Percentiles rank a stretch among this genome's conserved stretches.
phyloP scores from a whole-genome alignment of 2,888 invertebrate genomes.

The Tanaodytes sp. region DNA sequence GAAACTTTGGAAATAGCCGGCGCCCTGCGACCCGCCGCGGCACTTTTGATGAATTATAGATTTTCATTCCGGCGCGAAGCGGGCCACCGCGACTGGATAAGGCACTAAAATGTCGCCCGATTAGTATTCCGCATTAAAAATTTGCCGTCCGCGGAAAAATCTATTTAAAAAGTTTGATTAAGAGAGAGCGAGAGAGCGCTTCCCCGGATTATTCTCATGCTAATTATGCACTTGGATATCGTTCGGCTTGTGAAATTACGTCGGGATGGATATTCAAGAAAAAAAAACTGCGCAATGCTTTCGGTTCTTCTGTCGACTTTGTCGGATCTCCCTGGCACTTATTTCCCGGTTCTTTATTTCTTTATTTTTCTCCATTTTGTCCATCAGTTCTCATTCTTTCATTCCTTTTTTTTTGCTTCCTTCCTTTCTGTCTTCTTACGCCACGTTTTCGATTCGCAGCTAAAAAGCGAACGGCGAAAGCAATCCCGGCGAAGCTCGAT shows the following conservation, averaged over 20 bases:
- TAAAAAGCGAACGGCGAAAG: slow-evolving; percentile 46
- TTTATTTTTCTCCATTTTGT: slow-evolving; percentile 24
- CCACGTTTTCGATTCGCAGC: background rate
- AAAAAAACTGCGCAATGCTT: slow-evolving; percentile 45
- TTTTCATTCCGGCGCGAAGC: slow-evolving; percentile 42
- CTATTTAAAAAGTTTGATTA: slow-evolving; percentile 73
- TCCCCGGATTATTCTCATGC: slow-evolving; percentile 70
- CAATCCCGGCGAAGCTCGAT: slow-evolving; percentile 51
- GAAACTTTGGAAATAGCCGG: slow-evolving; percentile 41
- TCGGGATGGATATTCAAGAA: slow-evolving; percentile 59
- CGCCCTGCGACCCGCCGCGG: slow-evolving; percentile 13
- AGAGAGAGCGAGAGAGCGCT: slow-evolving; percentile 61
- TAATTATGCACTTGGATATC: slow-evolving; percentile 67
- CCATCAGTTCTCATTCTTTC: slow-evolving; percentile 2
- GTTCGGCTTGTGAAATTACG: slow-evolving; percentile 63
- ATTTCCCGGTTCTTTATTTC: background rate
- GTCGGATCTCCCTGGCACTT: background rate
- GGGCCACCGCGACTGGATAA: slow-evolving; percentile 60
- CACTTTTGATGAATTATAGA: slow-evolving; percentile 52
- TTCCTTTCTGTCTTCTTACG: too few species aligned
- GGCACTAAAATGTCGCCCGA: slow-evolving; percentile 65
- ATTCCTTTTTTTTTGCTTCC: slow-evolving; percentile 28
- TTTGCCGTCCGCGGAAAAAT: slow-evolving; percentile 62
- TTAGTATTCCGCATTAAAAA: slow-evolving; percentile 68
- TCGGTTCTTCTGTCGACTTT: slow-evolving; percentile 45